These are phyloP conservation scores for Sebastes nivosus DNA, from an alignment of 2,797 vertebrate genomes.

Conservation along the genomic window DNA sequence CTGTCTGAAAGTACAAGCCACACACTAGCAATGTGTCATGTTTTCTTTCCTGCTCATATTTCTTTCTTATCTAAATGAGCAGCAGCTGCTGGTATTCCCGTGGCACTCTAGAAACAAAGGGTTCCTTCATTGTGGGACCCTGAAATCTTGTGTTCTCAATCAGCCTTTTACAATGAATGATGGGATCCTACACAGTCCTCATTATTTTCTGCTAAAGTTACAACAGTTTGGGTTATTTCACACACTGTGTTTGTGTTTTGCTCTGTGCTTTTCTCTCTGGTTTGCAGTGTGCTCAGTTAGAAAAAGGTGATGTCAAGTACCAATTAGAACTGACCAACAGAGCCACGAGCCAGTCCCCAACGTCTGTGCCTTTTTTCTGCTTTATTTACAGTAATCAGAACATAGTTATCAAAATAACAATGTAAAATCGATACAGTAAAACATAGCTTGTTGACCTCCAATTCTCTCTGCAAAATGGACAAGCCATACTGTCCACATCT, in stretches of 20 bases:
- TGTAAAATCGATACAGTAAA: too few species aligned
- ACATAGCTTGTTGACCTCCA: too few species aligned
- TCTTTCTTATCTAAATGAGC: slow-evolving; percentile 4
- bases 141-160: background rate
- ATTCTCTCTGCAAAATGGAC: too few species aligned
- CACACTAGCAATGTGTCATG: background rate
- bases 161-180: background rate
- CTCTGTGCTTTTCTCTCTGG: background rate
- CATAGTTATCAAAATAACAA: too few species aligned
- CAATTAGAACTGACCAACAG: background rate
- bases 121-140: background rate
- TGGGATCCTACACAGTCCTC: background rate
- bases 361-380: too few species aligned
- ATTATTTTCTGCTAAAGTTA: background rate
- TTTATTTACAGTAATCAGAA: too few species aligned
- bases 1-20: background rate
- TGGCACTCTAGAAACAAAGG: background rate
- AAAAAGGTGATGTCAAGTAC: background rate
- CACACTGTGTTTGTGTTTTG: background rate
- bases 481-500: too few species aligned
- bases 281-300: background rate
- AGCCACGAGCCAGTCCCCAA: too few species aligned
- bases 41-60: background rate
- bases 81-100: background rate
- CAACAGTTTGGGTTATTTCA: background rate